Evolutionary conservation across 2,888 invertebrate species (phyloP).

Genomic region (Tipula helvola): DNA sequence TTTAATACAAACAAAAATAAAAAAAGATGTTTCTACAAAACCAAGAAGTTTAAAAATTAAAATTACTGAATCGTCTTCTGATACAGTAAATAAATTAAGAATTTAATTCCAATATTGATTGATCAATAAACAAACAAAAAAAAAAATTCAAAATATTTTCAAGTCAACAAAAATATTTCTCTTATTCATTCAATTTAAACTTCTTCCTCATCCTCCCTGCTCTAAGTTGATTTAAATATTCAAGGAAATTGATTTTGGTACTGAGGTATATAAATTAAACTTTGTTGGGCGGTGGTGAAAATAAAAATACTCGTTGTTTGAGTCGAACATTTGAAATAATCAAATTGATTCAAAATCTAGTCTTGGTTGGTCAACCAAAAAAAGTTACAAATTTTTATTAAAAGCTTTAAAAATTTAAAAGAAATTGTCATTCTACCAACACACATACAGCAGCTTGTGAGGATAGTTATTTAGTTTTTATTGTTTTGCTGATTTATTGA

Average conservation of each 20-base stretch:
- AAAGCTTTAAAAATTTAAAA: neutral
- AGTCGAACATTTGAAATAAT: neutral
- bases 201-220: neutral
- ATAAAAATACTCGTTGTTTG: neutral
- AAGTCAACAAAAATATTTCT: neutral
- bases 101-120: neutral
- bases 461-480: too few species aligned
- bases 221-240: neutral
- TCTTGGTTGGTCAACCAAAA: neutral
- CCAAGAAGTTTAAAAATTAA: neutral
- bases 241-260: neutral
- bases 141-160: neutral
- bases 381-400: neutral
- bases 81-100: neutral
- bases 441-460: too few species aligned
- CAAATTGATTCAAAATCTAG: neutral
- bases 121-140: neutral
- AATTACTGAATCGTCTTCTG: neutral
- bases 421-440: neutral
- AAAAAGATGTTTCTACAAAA: neutral
- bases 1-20: too few species aligned
- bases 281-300: neutral
- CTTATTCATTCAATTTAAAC: neutral
- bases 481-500: too few species aligned
- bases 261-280: neutral